Evolutionary conservation across 1,140 invertebrate species (phyloP).

Genomic region (Zaprionus vittiger): DNA sequence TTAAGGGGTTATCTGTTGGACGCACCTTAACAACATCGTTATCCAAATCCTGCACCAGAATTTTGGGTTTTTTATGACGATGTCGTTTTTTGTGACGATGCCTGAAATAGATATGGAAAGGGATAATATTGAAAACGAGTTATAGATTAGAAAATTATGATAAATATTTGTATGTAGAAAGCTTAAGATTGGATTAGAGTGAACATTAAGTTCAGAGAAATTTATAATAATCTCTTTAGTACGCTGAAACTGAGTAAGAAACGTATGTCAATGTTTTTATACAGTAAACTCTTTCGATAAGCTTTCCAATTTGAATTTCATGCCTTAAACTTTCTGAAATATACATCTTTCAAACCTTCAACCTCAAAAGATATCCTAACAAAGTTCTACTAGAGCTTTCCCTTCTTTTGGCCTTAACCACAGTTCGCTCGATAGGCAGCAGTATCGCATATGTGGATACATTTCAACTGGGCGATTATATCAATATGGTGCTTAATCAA

Average conservation of each 20-base stretch:
- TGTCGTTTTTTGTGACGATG: constrained; percentile 84
- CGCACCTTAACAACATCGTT: constrained; percentile 80
- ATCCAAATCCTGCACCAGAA: constrained; percentile 83
- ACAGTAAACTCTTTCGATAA: background rate
- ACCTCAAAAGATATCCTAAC: background rate
- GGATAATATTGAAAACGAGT: background rate
- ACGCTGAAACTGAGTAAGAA: no score
- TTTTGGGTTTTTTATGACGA: constrained; percentile 84
- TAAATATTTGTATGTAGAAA: background rate
- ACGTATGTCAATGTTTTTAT: no score
- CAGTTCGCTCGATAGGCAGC: background rate
- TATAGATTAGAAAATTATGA: background rate
- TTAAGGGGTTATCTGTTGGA: background rate
- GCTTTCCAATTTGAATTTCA: background rate
- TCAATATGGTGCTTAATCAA: constrained; percentile 39
- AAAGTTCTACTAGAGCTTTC: fast-evolving
- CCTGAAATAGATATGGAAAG: constrained; percentile 17
- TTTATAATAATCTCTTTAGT: no score
- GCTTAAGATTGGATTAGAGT: background rate
- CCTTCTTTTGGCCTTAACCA: background rate
- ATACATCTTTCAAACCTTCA: background rate
- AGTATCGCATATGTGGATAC: background rate
- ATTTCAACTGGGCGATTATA: constrained; percentile 16
- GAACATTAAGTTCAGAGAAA: no score
- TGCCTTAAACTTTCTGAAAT: background rate